These are phyloP conservation scores for Nemotelus nigrinus DNA, from an alignment of 2,888 invertebrate species.

Conservation along the genomic window DNA sequence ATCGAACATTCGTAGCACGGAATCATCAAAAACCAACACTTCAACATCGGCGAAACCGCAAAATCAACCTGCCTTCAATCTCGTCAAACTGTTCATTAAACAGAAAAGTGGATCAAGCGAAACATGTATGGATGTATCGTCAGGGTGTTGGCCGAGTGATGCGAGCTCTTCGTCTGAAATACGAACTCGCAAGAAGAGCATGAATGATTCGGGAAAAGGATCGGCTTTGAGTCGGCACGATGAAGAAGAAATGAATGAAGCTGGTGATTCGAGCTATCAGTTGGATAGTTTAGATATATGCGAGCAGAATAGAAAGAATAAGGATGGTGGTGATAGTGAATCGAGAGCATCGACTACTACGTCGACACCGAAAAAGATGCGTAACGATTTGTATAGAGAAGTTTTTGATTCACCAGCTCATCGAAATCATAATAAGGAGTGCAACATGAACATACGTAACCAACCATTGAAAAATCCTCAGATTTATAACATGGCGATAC, in stretches of 20 bases:
- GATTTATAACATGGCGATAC: constrained; percentile 58
- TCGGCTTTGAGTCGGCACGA: constrained; percentile 64
- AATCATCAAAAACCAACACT: constrained; percentile 43
- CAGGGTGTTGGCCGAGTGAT: constrained; percentile 78
- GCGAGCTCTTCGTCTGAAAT: constrained; percentile 63
- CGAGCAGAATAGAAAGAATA: constrained; percentile 51
- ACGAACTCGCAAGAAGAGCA: constrained; percentile 63
- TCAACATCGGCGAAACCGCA: constrained; percentile 41
- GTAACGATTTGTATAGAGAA: constrained; percentile 55
- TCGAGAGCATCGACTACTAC: constrained; percentile 47
- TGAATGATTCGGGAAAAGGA: constrained; percentile 65
- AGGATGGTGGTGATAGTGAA: constrained; percentile 47
- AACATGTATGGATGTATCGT: constrained; percentile 81
- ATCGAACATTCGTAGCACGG: constrained; percentile 47
- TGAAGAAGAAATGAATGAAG: constrained; percentile 56
- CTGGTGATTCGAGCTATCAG: constrained; percentile 59
- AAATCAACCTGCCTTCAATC: constrained; percentile 79
- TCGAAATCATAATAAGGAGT: constrained; percentile 45
- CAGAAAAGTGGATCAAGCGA: constrained; percentile 86
- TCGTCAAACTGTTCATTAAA: constrained; percentile 89
- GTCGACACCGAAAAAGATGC: constrained; percentile 52
- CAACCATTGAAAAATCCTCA: constrained; percentile 64
- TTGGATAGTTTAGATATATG: constrained; percentile 58
- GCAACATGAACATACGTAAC: constrained; percentile 56
- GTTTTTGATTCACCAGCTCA: constrained; percentile 53